These are phyloP conservation scores for Gallinago jamesoni DNA, from an alignment of 2,113 vertebrate genomes.

Conservation along the genomic window DNA sequence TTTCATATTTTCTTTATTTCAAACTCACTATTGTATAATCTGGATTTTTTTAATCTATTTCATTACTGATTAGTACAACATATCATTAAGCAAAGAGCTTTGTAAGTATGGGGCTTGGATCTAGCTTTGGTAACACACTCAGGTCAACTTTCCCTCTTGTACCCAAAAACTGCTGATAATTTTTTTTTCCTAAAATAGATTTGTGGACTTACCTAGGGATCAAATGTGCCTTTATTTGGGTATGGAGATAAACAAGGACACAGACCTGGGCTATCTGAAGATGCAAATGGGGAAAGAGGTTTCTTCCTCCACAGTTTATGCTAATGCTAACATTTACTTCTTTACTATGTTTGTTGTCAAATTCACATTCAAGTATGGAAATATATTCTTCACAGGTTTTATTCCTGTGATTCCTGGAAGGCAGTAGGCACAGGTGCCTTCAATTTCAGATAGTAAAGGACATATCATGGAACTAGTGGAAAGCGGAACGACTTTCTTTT, in stretches of 20 bases:
- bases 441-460: background rate
- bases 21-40: background rate
- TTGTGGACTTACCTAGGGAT: background rate
- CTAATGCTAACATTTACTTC: background rate
- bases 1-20: slow-evolving; percentile 6
- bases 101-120: background rate
- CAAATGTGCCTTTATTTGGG: background rate
- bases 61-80: background rate
- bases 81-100: background rate
- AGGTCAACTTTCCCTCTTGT: background rate
- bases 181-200: background rate
- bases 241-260: background rate
- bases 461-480: background rate
- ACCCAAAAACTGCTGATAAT: background rate
- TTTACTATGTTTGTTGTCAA: background rate
- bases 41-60: background rate
- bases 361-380: background rate
- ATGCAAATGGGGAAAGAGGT: background rate
- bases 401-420: background rate
- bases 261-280: background rate
- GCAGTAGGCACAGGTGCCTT: background rate
- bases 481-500: background rate
- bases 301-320: background rate
- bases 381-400: background rate
- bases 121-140: background rate